Base-by-base conservation (phyloP, 2,797 vertebrate genomes). In the Melanotaenia pygmaea region DNA sequence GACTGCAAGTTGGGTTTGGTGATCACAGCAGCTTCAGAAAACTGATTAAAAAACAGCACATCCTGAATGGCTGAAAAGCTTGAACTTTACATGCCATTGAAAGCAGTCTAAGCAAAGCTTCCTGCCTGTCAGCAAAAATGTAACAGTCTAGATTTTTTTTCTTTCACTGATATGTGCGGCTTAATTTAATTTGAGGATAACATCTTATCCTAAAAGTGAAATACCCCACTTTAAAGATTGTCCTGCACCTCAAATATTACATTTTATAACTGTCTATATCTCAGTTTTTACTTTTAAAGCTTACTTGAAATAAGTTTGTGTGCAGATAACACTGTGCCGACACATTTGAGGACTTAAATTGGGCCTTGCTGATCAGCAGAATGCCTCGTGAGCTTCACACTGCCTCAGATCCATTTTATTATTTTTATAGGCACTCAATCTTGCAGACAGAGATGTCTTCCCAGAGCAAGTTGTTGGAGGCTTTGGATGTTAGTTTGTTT, bases 161-260 rank as follows among this genome's bases (percentile, higher is more conserved):
- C 67, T 83, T 66, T 62, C 76, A 64, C 67, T 79, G 74, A 76
- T 73, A 83, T 88, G 65, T 83, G 63, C 78, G 11, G 84, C 70
- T 63, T 84, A 83, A 91, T 89, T 92, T 81, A 86, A 91, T 90
- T 89, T 82, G 37, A 66, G 58, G 87, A 89, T 92, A 88, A 50
- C 32, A 89, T 90, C 85, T 87, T 84, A 90, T 88, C 73, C 77
- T n/a, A 34, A 80, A 82, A 74, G 77, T 76, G 77, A 88, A 87
- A 86, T 86, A 88, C 85, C 80, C 65, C 45, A 76, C 78, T 86
- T 87, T 86, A 84, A 83, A 83, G 72, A 86, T 82, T 79, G 83
- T 87, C 76, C 77, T 80, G 38, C 63, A 74, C 79, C 81, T 84
- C 63, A 85, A 85, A 88, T 82, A 85, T 79, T 72, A 81, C 77